A percentile compares a stretch with the other conserved stretches of the same genome.
These are phyloP conservation scores for Festucalex cinctus DNA, from an alignment of 2,113 vertebrate genomes.

Conservation along the genomic window DNA sequence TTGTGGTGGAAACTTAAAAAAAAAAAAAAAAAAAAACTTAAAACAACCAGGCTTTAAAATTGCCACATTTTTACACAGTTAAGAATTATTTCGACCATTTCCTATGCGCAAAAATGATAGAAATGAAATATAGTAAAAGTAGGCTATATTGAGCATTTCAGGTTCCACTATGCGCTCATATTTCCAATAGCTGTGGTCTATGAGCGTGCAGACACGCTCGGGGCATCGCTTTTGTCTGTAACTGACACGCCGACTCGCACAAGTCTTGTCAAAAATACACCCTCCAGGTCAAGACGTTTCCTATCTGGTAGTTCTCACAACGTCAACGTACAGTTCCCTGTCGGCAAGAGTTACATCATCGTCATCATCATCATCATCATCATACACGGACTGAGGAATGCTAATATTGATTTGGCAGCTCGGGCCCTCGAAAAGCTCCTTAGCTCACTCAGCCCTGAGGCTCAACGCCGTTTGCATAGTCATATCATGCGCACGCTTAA, in stretches of 20 bases:
- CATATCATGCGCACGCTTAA: constrained; percentile 65
- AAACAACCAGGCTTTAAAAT: too few relatives aligned
- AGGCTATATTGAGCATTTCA: neutral
- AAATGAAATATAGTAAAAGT: neutral
- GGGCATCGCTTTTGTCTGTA: neutral
- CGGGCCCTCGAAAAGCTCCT: constrained; percentile 52
- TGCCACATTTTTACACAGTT: too few relatives aligned
- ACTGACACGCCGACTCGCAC: constrained; percentile 31
- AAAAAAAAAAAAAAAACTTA: too few relatives aligned
- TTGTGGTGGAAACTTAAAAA: too few relatives aligned
- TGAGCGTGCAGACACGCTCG: neutral
- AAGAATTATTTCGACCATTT: too few relatives aligned
- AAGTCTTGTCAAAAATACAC: constrained; percentile 13
- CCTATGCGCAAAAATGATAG: neutral
- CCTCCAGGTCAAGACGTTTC: neutral
- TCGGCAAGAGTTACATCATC: constrained; percentile 60
- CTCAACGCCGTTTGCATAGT: constrained; percentile 60
- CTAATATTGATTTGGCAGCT: constrained; percentile 64
- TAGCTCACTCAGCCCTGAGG: constrained; percentile 55
- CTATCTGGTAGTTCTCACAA: neutral
- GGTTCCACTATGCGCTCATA: neutral
- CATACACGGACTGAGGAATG: constrained; percentile 54
- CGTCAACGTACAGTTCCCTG: neutral
- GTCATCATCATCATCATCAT: constrained; percentile 70
- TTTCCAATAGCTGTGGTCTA: neutral